Conservation (phyloP, 2,113 vertebrate species). For the Callithrix jacchus region DNA sequence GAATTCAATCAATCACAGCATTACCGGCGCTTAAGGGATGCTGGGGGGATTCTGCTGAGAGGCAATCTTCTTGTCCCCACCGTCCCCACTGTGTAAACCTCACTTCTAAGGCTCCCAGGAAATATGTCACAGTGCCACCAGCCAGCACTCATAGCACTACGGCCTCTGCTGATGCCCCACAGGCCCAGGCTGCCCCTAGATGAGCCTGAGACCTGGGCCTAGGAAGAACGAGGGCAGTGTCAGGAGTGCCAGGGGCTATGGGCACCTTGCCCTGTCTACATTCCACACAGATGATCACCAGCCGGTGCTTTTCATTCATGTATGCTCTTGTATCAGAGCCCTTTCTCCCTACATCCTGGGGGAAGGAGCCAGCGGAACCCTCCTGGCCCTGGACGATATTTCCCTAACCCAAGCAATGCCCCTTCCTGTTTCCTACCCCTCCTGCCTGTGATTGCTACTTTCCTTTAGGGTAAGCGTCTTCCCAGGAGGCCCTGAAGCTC, state of each 20-base stretch:
- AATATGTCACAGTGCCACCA: accelerated
- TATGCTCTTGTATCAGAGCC: accelerated
- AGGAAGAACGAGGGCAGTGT: neutral
- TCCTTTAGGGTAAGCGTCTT: neutral
- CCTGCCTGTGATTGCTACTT: neutral
- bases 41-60: neutral
- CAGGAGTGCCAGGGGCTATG: no score
- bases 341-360: neutral
- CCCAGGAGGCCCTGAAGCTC: neutral
- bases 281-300: neutral
- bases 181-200: neutral
- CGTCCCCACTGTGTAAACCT: no score
- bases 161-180: neutral
- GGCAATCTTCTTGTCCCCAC: neutral
- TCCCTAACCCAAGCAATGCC: neutral
- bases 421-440: accelerated
- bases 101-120: neutral
- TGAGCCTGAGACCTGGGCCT: neutral
- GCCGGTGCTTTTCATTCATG: accelerated
- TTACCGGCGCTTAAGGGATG: neutral
- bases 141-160: no score
- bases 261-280: neutral
- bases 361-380: accelerated
- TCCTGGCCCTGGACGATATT: accelerated
- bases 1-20: neutral